These are phyloP conservation scores for Chaetogeoica ovagalla DNA, from an alignment of 2,888 invertebrate species.

Conservation along the genomic window DNA sequence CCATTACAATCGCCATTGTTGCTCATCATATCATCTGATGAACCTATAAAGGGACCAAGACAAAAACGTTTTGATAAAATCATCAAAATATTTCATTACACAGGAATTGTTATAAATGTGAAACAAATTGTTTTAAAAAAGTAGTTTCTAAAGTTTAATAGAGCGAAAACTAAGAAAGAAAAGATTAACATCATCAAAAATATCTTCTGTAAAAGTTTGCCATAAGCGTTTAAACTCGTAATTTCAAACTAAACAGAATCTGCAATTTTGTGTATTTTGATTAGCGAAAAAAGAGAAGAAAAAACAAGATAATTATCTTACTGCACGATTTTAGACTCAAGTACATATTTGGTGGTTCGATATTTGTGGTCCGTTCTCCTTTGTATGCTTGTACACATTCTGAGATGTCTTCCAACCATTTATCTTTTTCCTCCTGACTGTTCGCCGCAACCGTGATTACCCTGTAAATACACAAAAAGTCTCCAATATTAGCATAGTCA, in stretches of 20 bases:
- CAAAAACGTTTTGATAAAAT: too few relatives aligned
- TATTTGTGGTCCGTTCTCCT: conserved; percentile 59
- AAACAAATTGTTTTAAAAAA: too few relatives aligned
- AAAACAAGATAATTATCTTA: conserved; percentile 60
- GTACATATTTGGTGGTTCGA: conserved; percentile 64
- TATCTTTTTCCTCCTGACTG: conserved; percentile 80
- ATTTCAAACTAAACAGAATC: too few relatives aligned
- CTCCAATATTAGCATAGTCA: neutral
- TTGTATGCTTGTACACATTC: conserved; percentile 65
- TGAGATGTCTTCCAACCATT: conserved; percentile 81
- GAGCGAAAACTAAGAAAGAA: too few relatives aligned
- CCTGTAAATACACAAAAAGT: conserved; percentile 59
- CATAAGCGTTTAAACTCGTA: too few relatives aligned
- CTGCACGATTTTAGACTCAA: conserved; percentile 69
- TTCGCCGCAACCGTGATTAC: conserved; percentile 86
- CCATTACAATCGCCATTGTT: conserved; percentile 61
- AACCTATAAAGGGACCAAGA: conserved; percentile 62
- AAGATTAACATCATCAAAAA: too few relatives aligned
- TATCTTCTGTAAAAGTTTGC: too few relatives aligned
- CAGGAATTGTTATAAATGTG: too few relatives aligned
- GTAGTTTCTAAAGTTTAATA: too few relatives aligned
- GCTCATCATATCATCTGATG: conserved; percentile 74
- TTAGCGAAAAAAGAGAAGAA: neutral
- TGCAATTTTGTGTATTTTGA: too few relatives aligned
- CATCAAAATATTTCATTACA: neutral